Conservation (phyloP, 1,140 invertebrate genomes). For the Drosophila pectinifera region DNA sequence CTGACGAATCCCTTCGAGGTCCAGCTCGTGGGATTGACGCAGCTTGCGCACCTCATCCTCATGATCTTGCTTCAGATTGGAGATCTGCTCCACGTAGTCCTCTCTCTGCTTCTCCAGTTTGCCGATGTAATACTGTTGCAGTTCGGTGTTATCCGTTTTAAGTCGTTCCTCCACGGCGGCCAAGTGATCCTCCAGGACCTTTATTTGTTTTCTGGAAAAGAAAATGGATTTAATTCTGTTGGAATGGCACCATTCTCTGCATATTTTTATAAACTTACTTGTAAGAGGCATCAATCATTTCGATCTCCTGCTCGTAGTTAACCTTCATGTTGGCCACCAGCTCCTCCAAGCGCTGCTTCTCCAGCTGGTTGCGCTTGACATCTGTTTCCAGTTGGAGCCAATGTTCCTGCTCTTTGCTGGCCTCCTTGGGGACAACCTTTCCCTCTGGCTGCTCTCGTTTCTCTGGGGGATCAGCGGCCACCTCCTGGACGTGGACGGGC, state of each 20-base stretch:
- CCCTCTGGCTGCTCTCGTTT: conserved; percentile 13
- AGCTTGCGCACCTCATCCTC: conserved; percentile 84
- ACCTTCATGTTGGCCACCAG: conserved; percentile 78
- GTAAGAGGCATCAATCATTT: conserved; percentile 86
- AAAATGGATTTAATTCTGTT: too few relatives aligned
- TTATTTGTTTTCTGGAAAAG: conserved; percentile 85
- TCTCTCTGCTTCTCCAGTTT: conserved; percentile 81
- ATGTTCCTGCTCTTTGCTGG: conserved; percentile 38
- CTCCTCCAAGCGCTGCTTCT: conserved; percentile 84
- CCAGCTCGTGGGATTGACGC: conserved; percentile 80
- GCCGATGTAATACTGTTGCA: conserved; percentile 72
- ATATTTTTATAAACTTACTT: conserved; percentile 80
- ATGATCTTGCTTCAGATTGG: conserved; percentile 77
- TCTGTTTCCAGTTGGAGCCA: conserved; percentile 80
- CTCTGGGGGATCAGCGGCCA: not conserved
- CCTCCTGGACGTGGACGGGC: conserved; percentile 49
- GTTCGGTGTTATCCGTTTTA: conserved; percentile 79
- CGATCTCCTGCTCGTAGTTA: conserved; percentile 85
- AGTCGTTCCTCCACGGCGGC: conserved; percentile 84
- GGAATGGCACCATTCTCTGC: not conserved
- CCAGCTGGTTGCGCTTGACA: conserved; percentile 82
- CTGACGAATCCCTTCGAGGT: conserved; percentile 85
- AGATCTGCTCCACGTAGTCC: conserved; percentile 83
- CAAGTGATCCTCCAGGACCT: conserved; percentile 84
- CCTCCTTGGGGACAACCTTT: conserved; percentile 17